Percentiles rank a stretch among this genome's conserved stretches.
Conservation (phyloP, 1,140 invertebrate species). For the Drosophila bifasciata region DNA sequence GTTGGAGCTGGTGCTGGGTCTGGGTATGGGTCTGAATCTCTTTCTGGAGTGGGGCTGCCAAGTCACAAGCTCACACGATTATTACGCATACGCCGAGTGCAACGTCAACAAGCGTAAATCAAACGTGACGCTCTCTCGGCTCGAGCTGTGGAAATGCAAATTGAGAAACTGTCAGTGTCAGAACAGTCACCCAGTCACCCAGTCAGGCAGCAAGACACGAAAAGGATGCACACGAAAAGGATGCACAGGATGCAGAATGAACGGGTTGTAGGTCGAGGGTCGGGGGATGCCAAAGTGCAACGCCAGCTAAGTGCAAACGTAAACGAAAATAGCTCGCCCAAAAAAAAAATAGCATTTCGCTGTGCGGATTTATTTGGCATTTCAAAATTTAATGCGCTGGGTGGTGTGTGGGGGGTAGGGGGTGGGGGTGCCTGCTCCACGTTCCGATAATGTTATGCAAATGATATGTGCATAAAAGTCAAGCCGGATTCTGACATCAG, state of each 20-base stretch:
- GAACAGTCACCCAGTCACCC: not conserved
- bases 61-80: slow-evolving; percentile 52
- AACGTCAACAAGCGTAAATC: slow-evolving; percentile 64
- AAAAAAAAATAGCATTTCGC: slow-evolving; percentile 73
- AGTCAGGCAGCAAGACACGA: not conserved
- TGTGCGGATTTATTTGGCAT: slow-evolving; percentile 77
- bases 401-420: too few relatives aligned
- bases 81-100: slow-evolving; percentile 72
- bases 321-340: slow-evolving; percentile 69
- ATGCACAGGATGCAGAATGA: slow-evolving; percentile 40
- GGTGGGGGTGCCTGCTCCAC: too few relatives aligned
- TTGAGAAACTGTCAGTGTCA: slow-evolving; percentile 73
- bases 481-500: slow-evolving; percentile 58
- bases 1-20: too few relatives aligned
- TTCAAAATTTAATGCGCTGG: slow-evolving; percentile 73
- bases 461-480: slow-evolving; percentile 83
- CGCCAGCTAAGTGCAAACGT: slow-evolving; percentile 58
- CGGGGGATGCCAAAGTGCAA: slow-evolving; percentile 56
- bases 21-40: too few relatives aligned
- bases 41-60: too few relatives aligned
- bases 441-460: slow-evolving; percentile 84
- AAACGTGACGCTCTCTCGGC: slow-evolving; percentile 58
- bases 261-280: not conserved
- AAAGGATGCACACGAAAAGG: slow-evolving; percentile 11
- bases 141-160: slow-evolving; percentile 59